These are phyloP conservation scores for Salarias fasciatus DNA, from an alignment of 2,797 vertebrate genomes.

Conservation along the genomic window DNA sequence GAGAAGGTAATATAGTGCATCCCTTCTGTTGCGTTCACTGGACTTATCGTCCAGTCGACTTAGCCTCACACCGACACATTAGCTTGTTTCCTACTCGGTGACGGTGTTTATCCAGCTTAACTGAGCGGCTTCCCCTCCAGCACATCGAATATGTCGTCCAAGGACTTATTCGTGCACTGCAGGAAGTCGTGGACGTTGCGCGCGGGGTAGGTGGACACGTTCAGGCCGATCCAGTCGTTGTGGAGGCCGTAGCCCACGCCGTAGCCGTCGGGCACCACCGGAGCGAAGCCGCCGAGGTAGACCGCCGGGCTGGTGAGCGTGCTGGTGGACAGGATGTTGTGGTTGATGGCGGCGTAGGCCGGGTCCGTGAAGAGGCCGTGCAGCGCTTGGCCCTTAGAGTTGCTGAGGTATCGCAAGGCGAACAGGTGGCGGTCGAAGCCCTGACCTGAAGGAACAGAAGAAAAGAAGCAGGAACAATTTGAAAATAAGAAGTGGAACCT, in stretches of 20 bases:
- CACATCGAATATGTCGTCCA: slow-evolving; percentile 92
- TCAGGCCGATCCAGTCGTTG: slow-evolving; percentile 92
- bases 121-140: slow-evolving; percentile 87
- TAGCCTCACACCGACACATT: no score
- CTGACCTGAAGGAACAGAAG: no score
- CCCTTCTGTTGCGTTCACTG: no score
- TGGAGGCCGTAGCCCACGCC: slow-evolving; percentile 92
- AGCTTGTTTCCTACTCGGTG: no score
- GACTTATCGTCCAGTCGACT: no score
- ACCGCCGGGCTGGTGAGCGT: slow-evolving; percentile 91
- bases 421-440: slow-evolving; percentile 98
- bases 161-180: slow-evolving; percentile 87
- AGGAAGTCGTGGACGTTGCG: slow-evolving; percentile 90
- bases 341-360: slow-evolving; percentile 90
- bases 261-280: slow-evolving; percentile 93
- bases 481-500: no score
- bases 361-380: slow-evolving; percentile 89
- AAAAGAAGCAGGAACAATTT: no score
- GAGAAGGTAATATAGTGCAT: no score
- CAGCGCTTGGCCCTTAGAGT: slow-evolving; percentile 77
- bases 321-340: slow-evolving; percentile 98
- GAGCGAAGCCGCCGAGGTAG: slow-evolving; percentile 91
- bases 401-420: slow-evolving; percentile 85
- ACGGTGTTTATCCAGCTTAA: slow-evolving; percentile 13
- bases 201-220: slow-evolving; percentile 88